These are phyloP conservation scores for Aricia artaxerxes DNA, from an alignment of 2,888 invertebrate genomes.

Conservation along the genomic window DNA sequence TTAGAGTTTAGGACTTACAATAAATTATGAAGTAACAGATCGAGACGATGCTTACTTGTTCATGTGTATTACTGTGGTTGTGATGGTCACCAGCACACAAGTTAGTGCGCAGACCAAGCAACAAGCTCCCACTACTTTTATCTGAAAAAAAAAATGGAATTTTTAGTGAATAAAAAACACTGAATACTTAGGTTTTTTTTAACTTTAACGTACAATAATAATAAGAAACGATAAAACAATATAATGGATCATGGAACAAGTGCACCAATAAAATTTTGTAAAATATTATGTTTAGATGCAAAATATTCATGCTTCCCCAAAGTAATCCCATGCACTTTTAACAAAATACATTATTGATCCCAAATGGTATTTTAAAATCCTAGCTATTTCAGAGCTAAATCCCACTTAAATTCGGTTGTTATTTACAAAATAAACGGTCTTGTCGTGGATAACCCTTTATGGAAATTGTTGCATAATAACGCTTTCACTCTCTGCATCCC, in stretches of 20 bases:
- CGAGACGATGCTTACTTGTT: conserved; percentile 70
- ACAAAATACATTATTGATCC: background rate
- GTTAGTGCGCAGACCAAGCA: conserved; percentile 92
- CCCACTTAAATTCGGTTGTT: background rate
- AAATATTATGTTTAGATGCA: too few relatives aligned
- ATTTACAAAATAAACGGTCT: background rate
- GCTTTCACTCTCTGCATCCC: background rate
- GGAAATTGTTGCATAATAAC: conserved; percentile 15
- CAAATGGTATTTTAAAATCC: too few relatives aligned
- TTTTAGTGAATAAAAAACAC: too few relatives aligned
- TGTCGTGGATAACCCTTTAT: background rate
- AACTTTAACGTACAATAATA: too few relatives aligned
- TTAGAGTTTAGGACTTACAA: too few relatives aligned
- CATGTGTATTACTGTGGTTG: conserved; percentile 96
- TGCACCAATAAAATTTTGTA: too few relatives aligned
- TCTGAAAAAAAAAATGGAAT: conserved; percentile 75
- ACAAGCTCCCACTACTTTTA: conserved; percentile 93
- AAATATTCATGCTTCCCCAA: background rate
- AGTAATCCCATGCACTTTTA: background rate
- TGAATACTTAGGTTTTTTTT: too few relatives aligned
- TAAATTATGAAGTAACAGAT: too few relatives aligned
- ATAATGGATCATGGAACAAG: too few relatives aligned
- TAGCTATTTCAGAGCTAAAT: background rate
- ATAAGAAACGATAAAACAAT: too few relatives aligned
- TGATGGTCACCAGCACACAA: conserved; percentile 93